These are phyloP conservation scores for Hydrocynus forskahlii DNA, from an alignment of 2,797 vertebrate genomes.

Conservation along the genomic window DNA sequence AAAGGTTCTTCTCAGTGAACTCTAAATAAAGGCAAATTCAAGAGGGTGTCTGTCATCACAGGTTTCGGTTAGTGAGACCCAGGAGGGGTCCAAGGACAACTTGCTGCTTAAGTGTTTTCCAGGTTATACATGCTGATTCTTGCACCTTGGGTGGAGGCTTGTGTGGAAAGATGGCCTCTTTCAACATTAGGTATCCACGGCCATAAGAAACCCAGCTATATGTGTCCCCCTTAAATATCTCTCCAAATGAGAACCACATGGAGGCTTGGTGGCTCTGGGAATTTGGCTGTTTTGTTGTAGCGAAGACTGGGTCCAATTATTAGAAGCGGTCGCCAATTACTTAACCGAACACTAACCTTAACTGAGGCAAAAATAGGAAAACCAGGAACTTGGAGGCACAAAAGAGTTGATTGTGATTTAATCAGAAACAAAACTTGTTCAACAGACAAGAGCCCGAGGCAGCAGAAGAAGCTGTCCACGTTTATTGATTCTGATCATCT, in stretches of 20 bases:
- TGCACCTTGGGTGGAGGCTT: constrained; percentile 54
- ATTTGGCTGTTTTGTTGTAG: constrained; percentile 54
- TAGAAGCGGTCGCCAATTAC: constrained; percentile 7
- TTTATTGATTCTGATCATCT: constrained; percentile 2
- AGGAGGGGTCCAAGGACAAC: constrained; percentile 40
- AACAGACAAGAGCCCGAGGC: background rate
- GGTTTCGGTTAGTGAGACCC: constrained; percentile 55
- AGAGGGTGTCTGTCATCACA: constrained; percentile 66
- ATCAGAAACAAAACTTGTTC: constrained; percentile 14
- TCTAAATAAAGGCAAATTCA: constrained; percentile 69
- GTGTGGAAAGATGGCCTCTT: constrained; percentile 69
- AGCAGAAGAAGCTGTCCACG: constrained; percentile 2
- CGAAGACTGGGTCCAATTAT: constrained; percentile 19
- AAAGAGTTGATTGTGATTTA: constrained; percentile 9
- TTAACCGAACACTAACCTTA: constrained; percentile 9
- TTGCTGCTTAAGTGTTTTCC: constrained; percentile 58
- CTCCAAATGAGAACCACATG: constrained; percentile 74
- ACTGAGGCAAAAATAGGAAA: constrained; percentile 16
- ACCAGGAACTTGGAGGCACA: background rate
- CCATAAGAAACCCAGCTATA: constrained; percentile 64
- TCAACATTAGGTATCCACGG: constrained; percentile 67
- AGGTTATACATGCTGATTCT: constrained; percentile 28
- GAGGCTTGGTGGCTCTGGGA: constrained; percentile 46
- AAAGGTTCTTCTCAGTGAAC: constrained; percentile 59
- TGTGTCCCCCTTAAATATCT: constrained; percentile 67